Conservation (phyloP, 1,140 invertebrate species). For the Drosophila setifemur region DNA sequence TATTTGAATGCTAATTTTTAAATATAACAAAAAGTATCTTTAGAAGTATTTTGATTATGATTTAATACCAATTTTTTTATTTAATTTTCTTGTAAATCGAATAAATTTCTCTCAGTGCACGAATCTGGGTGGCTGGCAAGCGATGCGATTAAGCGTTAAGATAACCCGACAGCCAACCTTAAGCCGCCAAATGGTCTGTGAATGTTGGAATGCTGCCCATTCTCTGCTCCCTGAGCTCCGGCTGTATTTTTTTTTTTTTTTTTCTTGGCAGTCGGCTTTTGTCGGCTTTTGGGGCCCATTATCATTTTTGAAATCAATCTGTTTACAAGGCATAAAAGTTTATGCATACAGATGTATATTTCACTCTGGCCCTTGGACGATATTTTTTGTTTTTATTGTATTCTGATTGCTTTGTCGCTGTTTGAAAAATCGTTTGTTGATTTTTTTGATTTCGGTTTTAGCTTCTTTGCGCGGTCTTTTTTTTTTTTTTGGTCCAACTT, state of each 20-base stretch:
- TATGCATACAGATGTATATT: constrained; percentile 32
- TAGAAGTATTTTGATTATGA: too few relatives aligned
- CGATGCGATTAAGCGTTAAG: constrained; percentile 72
- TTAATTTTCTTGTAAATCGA: neutral
- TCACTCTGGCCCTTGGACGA: constrained; percentile 28
- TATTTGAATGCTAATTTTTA: neutral
- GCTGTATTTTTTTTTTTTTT: constrained; percentile 2
- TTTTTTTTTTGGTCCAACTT: constrained; percentile 38
- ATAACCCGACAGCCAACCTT: constrained; percentile 76
- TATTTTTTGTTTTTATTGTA: constrained; percentile 42
- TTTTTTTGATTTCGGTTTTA: constrained; percentile 60
- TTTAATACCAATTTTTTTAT: neutral
- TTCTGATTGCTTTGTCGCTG: constrained; percentile 30
- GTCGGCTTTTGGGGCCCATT: constrained; percentile 69
- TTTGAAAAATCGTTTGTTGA: constrained; percentile 73
- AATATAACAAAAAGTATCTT: too few relatives aligned
- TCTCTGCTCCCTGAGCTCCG: neutral
- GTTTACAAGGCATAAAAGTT: constrained; percentile 67
- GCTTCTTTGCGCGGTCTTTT: neutral
- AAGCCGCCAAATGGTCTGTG: constrained; percentile 79
- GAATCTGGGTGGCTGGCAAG: constrained; percentile 42
- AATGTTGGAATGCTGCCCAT: constrained; percentile 64
- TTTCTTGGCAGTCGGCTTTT: constrained; percentile 55
- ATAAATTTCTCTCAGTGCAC: constrained; percentile 2
- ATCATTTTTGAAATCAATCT: constrained; percentile 80